Percentiles rank a stretch among this genome's conserved stretches.
Evolutionary conservation across 2,113 vertebrate genomes (phyloP).

Genomic region (Cyrtonyx montezumae): DNA sequence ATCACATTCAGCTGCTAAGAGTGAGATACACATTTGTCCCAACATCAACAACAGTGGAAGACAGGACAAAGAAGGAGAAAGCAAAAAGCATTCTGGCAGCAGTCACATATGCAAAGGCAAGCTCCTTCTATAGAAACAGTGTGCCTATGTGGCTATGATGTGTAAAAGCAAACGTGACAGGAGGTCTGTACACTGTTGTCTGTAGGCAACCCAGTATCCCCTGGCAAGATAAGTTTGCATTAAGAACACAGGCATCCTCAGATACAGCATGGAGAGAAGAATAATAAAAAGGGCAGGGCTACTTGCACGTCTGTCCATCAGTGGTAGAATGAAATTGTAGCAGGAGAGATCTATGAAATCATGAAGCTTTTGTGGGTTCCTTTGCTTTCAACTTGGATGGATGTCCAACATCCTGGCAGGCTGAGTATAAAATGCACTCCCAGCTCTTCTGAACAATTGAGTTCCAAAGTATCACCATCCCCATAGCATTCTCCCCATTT

Average conservation of each 20-base stretch:
- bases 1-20: background rate
- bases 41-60: background rate
- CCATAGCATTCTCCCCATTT: background rate
- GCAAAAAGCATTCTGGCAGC: slow-evolving; percentile 11
- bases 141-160: background rate
- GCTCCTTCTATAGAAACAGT: background rate
- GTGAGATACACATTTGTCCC: background rate
- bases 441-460: background rate
- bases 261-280: background rate
- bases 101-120: background rate
- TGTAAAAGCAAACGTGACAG: background rate
- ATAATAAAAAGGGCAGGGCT: background rate
- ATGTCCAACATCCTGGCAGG: background rate
- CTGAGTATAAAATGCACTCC: background rate
- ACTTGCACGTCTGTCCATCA: background rate
- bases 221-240: background rate
- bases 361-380: background rate
- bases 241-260: background rate
- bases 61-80: slow-evolving; percentile 18
- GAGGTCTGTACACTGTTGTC: background rate
- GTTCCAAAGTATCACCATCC: background rate
- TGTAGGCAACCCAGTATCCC: background rate
- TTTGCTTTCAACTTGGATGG: background rate
- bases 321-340: background rate
- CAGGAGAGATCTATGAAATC: background rate